These are phyloP conservation scores for Nowickia ferox DNA, from an alignment of 2,888 invertebrate species.

Conservation along the genomic window DNA sequence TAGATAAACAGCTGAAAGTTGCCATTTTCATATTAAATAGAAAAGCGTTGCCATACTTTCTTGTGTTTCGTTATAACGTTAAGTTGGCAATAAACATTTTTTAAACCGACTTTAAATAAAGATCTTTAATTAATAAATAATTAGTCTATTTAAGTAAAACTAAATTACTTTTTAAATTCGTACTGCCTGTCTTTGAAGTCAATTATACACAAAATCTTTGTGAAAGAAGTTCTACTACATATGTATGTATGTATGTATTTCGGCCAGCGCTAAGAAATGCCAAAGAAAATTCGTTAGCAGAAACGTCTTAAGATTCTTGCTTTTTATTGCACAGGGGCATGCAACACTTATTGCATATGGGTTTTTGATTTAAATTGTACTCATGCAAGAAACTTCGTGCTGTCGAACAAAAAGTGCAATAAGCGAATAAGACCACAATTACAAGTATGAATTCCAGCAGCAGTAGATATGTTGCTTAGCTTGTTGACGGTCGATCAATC, in stretches of 20 bases:
- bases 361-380: conserved; percentile 33
- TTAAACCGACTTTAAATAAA: no score
- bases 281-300: not conserved
- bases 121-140: no score
- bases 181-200: no score
- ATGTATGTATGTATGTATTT: not conserved
- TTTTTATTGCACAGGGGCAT: not conserved
- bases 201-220: not conserved
- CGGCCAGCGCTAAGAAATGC: not conserved
- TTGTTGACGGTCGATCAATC: conserved; percentile 46
- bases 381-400: not conserved
- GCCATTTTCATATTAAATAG: no score
- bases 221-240: not conserved
- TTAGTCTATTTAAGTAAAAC: not conserved
- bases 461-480: not conserved
- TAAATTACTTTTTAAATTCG: no score
- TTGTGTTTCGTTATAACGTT: no score
- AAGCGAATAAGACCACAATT: not conserved
- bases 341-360: conserved; percentile 10
- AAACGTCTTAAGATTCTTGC: conserved; percentile 10
- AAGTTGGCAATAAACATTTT: no score
- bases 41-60: no score
- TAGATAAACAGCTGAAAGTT: no score
- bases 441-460: conserved; percentile 14
- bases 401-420: not conserved